These are phyloP conservation scores for Catostomus latipinnis DNA, from an alignment of 2,797 vertebrate genomes.

Conservation along the genomic window DNA sequence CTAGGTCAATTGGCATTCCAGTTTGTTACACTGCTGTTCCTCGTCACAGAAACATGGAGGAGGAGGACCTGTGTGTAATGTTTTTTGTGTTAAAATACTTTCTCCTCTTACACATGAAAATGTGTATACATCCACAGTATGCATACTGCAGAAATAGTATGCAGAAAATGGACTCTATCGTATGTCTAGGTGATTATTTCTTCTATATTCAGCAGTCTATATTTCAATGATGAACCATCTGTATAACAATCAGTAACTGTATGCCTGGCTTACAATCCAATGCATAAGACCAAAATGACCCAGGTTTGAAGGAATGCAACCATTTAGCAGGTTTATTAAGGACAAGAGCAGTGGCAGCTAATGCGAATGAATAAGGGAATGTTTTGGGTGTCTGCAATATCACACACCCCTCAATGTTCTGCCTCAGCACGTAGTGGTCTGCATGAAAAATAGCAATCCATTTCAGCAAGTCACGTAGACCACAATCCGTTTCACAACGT, in stretches of 20 bases:
- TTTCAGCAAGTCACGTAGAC: not conserved
- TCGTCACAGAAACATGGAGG: not conserved
- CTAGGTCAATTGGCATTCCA: slow-evolving; percentile 12
- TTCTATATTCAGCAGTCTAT: not conserved
- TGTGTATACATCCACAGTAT: no score
- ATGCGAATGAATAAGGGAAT: slow-evolving; percentile 43
- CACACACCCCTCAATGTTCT: slow-evolving; percentile 2
- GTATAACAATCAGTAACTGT: not conserved
- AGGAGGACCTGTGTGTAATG: not conserved
- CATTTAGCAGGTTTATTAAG: slow-evolving; percentile 46
- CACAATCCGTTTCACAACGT: slow-evolving; percentile 1
- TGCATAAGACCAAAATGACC: slow-evolving; percentile 37
- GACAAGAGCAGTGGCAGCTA: slow-evolving; percentile 33
- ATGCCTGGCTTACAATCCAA: not conserved
- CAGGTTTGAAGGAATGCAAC: slow-evolving; percentile 58
- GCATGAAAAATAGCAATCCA: slow-evolving; percentile 22
- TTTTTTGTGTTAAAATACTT: no score
- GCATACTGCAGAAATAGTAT: no score
- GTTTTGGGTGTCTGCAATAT: not conserved
- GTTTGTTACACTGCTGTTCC: not conserved
- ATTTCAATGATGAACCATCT: not conserved
- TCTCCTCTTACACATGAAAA: no score
- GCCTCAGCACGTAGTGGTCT: slow-evolving; percentile 1
- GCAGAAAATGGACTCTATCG: no score
- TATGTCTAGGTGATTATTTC: not conserved